Evolutionary conservation across 2,797 vertebrate genomes (phyloP).

Genomic region (Falco concolor): DNA sequence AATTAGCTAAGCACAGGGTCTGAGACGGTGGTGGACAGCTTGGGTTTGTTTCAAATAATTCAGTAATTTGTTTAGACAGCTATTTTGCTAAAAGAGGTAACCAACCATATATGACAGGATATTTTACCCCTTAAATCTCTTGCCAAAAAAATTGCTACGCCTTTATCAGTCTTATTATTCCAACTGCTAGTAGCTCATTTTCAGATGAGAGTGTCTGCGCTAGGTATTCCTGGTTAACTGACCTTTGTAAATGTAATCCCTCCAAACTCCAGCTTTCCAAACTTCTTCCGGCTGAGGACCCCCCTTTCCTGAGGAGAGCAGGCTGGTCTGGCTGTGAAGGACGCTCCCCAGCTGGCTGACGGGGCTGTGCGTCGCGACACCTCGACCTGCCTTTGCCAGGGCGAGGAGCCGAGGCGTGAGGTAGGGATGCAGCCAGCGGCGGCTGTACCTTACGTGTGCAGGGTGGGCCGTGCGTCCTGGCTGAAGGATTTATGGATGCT

Average conservation of each 20-base stretch:
- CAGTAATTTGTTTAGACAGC: neutral
- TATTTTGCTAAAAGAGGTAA: neutral
- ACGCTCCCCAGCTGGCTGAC: neutral
- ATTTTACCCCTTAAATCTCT: neutral
- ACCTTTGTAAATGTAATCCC: neutral
- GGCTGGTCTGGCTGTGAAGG: neutral
- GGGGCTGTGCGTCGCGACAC: neutral
- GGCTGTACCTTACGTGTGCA: fast-evolving
- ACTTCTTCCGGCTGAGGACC: neutral
- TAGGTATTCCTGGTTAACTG: neutral
- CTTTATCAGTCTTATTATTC: neutral
- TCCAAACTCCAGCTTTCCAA: neutral
- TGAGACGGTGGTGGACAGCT: neutral
- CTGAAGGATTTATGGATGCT: neutral
- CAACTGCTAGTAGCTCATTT: neutral
- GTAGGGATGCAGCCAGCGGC: fast-evolving
- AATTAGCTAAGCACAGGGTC: neutral
- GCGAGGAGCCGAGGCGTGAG: neutral
- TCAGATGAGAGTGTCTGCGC: neutral
- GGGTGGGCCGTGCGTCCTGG: fast-evolving
- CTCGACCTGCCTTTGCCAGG: neutral
- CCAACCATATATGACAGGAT: fast-evolving
- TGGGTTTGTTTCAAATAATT: neutral
- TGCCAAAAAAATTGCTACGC: neutral
- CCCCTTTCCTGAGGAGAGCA: neutral